Evolutionary conservation across 2,888 invertebrate species (phyloP), one percentile per base, ranked within the genome.

Genomic region (Chymomyza procnemis): DNA sequence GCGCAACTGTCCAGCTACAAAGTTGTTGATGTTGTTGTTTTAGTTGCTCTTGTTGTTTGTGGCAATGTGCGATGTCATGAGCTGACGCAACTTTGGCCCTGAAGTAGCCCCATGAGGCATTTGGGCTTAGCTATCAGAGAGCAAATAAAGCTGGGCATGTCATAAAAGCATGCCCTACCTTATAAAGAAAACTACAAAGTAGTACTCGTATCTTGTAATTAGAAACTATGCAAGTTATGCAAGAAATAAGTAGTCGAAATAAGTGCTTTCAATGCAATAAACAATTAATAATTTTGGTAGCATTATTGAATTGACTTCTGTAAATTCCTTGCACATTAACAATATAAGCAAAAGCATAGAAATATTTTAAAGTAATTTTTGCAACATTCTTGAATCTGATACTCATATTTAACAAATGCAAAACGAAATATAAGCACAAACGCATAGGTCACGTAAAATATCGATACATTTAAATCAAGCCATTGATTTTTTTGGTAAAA

Each of bases 1-100:
- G 82, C 34, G 34, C 34, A 41, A 41, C 34, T 41, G 34, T 9
- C 34, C 34, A 41, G 34, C 34, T 26, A 26, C 26, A 26, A 26
- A 26, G 26, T 26, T 26, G 16, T 47, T 47, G 47, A 2, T 47
- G 47, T 47, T 5, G 47, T 47, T 47, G 47, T 47, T 47, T n/a
- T n/a, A n/a, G 47, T 16, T 47, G 1, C 8, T 47, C 1, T 50
- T 50, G 1, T 50, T 18, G 18, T 50, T 50, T 12, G 9, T 50
- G 50, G 9, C 19, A 19, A 9, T 50, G 19, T 50, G n/a, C 34
- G 34, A 18, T 50, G 50, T 2, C 34, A 12, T 41, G 34, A 41
- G 34, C 34, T 41, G 34, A 41, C 34, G 34, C 34, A 41, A 41
- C 34, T 41, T 50, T 50, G 50, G 50, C 50, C 50, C 50, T 50